Base-by-base conservation (phyloP, 1,140 invertebrate species). In the Drosophila asahinai region DNA sequence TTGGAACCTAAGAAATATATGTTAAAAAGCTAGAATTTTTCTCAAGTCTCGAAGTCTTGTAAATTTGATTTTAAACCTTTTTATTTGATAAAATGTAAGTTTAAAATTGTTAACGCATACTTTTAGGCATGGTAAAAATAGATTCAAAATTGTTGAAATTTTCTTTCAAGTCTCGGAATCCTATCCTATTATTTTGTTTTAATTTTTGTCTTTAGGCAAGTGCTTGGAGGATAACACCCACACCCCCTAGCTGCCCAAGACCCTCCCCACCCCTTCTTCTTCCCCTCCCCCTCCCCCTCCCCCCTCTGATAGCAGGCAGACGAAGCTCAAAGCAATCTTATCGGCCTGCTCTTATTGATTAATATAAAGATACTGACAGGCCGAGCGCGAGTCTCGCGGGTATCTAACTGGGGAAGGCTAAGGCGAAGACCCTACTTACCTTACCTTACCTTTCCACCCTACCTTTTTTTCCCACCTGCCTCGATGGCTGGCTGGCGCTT, bases 311-410 rank as follows among this genome's bases (percentile, higher is more conserved):
- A 64, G 43, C 40, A 57, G 45, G 25, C 73, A 77, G 71, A 77
- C 75, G 61, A 57, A 71, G 59, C 52, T 27, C 47, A 36, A 57
- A 57, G 47, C 73, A 78, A 87, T 87, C 83, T 87, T 89, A 87
- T 87, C 83, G 52, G 27, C 49, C 76, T 87, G 80, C 80, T 87
- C 84, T 71, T 89, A 87, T 89, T 89, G 84, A 89, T 84, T 89
- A 89, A 89, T 81, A 89, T 73, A 77, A 78, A 71, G 62, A 83
- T 89, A 81, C 81, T 71, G 72, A 84, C 68, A 86, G 68, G 57
- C 70, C 67, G 70, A 73, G 40, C 48, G 57, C 12, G 64, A 30
- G 33, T 71, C 58, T 65, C 17, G 36, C 17, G 59, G 38, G 52
- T 83, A 82, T 82, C 75, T 70, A 74, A 64, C 61, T 58, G 40